A percentile compares a stretch with the other conserved stretches of the same genome.
phyloP scores from a whole-genome alignment of 2,888 invertebrate genomes.

The Sarcophaga subvicina region DNA sequence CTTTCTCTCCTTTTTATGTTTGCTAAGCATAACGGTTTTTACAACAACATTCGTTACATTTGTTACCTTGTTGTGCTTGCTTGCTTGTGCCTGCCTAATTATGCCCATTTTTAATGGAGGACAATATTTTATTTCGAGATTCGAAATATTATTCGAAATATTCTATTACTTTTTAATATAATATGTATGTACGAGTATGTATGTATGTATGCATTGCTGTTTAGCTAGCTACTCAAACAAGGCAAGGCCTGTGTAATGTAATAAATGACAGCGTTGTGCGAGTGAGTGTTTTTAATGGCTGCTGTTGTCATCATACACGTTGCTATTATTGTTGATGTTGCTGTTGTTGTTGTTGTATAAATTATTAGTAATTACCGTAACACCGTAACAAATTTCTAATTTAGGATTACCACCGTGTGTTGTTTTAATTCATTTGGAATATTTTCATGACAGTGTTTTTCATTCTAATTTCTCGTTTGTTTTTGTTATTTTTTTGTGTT shows the following conservation, averaged over 20 bases:
- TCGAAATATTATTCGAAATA: not conserved
- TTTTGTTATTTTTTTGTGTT: not conserved
- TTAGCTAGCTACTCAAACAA: no score
- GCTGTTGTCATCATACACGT: not conserved
- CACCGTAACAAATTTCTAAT: constrained; percentile 28
- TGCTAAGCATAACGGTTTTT: not conserved
- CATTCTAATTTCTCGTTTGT: constrained; percentile 12
- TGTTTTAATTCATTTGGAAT: constrained; percentile 36
- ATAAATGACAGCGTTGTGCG: constrained; percentile 43
- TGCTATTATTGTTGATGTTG: constrained; percentile 1
- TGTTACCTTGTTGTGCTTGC: not conserved
- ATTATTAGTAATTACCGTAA: constrained; percentile 21
- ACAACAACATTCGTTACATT: not conserved
- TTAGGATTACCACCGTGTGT: constrained; percentile 24
- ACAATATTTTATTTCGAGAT: not conserved
- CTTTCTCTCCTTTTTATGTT: not conserved
- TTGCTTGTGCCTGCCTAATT: not conserved
- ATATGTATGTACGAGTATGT: not conserved
- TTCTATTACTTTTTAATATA: not conserved
- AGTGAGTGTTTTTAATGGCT: constrained; percentile 45
- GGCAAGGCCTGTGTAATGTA: not conserved
- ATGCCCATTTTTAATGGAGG: not conserved
- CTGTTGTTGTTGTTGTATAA: constrained; percentile 11
- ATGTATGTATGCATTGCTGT: no score
- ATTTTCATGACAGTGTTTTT: constrained; percentile 19